These are phyloP conservation scores for Mythimna vitellina DNA, from an alignment of 2,888 invertebrate species.

Conservation along the genomic window DNA sequence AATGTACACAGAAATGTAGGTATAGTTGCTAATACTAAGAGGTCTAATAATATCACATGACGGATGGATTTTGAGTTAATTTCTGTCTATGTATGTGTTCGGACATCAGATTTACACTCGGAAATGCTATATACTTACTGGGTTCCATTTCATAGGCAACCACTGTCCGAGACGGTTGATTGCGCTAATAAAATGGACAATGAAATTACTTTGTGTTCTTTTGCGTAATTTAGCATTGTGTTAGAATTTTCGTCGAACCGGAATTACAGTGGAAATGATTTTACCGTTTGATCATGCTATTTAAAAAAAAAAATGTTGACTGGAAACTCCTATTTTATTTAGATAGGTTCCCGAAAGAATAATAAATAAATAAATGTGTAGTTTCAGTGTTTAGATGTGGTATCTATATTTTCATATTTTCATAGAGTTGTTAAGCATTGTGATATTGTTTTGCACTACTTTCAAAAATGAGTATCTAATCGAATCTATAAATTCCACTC, in stretches of 20 bases:
- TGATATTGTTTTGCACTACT: neutral
- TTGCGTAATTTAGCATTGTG: conserved; percentile 38
- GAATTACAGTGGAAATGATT: conserved; percentile 40
- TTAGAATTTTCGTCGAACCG: conserved; percentile 31
- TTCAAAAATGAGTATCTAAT: neutral
- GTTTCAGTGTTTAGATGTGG: too few species aligned
- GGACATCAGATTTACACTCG: neutral
- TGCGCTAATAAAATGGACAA: conserved; percentile 31
- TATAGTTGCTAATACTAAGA: neutral
- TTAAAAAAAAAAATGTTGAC: conserved; percentile 3
- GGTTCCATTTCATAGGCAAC: neutral
- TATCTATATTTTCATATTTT: too few species aligned
- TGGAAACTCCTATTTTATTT: neutral
- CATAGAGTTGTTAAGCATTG: too few species aligned
- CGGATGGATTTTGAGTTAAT: conserved; percentile 4
- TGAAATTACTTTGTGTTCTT: conserved; percentile 22
- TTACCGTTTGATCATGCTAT: conserved; percentile 39
- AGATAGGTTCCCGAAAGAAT: too few species aligned
- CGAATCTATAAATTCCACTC: neutral
- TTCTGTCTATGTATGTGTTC: neutral
- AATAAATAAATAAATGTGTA: too few species aligned
- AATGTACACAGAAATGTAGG: neutral
- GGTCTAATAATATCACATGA: neutral
- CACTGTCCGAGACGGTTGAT: conserved; percentile 19
- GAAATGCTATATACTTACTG: neutral